phyloP scores from a whole-genome alignment of 2,888 invertebrate species.

The Eudemis profundana region DNA sequence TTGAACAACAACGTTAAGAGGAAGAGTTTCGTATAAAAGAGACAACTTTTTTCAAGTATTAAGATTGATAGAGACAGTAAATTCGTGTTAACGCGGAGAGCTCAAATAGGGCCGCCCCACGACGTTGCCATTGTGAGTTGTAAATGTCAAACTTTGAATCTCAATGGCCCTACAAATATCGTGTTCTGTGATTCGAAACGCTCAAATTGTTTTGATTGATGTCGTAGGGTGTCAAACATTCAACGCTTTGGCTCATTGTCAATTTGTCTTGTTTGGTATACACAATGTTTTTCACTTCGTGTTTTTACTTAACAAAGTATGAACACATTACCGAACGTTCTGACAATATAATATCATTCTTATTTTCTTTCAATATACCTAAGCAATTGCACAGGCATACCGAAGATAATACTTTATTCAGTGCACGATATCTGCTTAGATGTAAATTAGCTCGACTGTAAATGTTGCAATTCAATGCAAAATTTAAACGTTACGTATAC shows the following conservation, averaged over 20 bases:
- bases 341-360: too few relatives aligned
- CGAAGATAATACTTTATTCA: too few relatives aligned
- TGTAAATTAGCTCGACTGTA: too few relatives aligned
- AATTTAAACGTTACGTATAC: background rate
- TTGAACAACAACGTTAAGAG: constrained; percentile 23
- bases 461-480: too few relatives aligned
- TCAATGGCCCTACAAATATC: constrained; percentile 39
- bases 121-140: constrained; percentile 39
- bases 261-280: constrained; percentile 19
- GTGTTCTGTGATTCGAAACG: constrained; percentile 31
- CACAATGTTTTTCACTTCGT: background rate
- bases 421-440: too few relatives aligned
- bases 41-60: constrained; percentile 36
- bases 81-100: constrained; percentile 33
- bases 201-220: constrained; percentile 38
- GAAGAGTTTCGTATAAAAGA: constrained; percentile 29
- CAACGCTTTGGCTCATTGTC: constrained; percentile 30
- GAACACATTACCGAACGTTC: too few relatives aligned
- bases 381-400: too few relatives aligned
- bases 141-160: constrained; percentile 43
- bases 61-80: constrained; percentile 38
- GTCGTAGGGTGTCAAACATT: constrained; percentile 31
- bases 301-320: background rate
- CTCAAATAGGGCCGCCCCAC: constrained; percentile 23
- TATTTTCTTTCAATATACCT: too few relatives aligned